phyloP scores from a whole-genome alignment of 2,888 invertebrate species.

The Piscicola geometra region DNA sequence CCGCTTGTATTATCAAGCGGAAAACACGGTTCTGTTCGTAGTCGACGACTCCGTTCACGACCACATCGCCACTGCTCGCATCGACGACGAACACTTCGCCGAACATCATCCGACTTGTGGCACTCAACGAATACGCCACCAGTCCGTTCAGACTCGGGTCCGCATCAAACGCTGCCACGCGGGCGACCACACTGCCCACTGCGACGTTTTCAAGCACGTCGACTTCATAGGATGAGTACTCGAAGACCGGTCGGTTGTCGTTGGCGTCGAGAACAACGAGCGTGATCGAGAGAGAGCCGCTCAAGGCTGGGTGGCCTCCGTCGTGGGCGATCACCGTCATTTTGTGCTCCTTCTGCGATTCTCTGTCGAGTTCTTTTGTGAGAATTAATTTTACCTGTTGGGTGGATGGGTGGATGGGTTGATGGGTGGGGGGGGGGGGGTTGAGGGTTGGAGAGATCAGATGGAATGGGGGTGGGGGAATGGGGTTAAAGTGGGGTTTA shows the following conservation, averaged over 20 bases:
- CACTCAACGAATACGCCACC: constrained; percentile 42
- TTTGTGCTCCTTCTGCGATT: constrained; percentile 40
- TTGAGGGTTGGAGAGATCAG: no score
- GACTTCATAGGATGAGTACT: constrained; percentile 38
- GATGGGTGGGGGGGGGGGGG: no score
- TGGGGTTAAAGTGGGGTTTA: no score
- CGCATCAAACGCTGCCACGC: constrained; percentile 42
- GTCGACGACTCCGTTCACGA: constrained; percentile 40
- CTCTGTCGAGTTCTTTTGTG: constrained; percentile 42
- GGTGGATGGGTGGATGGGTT: no score
- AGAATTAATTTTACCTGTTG: constrained; percentile 39
- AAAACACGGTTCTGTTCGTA: constrained; percentile 41
- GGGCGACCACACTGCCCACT: constrained; percentile 33
- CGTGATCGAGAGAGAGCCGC: constrained; percentile 40
- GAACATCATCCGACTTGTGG: constrained; percentile 36
- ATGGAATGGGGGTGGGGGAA: no score
- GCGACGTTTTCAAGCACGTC: constrained; percentile 38
- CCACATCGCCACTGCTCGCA: constrained; percentile 41
- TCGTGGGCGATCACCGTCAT: constrained; percentile 42
- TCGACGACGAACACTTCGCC: constrained; percentile 41
- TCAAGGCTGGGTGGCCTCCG: constrained; percentile 39
- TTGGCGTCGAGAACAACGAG: constrained; percentile 39
- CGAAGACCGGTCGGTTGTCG: constrained; percentile 40
- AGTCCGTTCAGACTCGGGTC: constrained; percentile 43
- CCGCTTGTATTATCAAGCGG: constrained; percentile 40